Evolutionary conservation across 2,888 invertebrate genomes (phyloP), one percentile per base, ranked within the genome.

Genomic region (Lithosia quadra): DNA sequence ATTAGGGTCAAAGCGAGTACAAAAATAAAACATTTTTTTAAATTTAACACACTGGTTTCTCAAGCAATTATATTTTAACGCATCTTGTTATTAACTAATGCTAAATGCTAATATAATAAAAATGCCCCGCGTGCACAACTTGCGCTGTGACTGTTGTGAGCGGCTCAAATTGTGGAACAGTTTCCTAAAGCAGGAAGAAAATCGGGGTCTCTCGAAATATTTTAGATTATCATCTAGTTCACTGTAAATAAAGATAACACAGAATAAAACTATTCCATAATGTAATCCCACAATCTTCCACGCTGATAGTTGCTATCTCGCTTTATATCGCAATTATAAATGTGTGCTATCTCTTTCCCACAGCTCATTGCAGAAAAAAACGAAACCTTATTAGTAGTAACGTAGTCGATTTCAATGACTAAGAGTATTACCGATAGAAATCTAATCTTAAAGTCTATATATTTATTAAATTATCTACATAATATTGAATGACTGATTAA

Each of bases 251-350:
- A 33, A 49, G 33, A 53, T 49, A 28, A 63, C 49, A 33, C 33
- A 21, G 24, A 60, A 60, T n/a, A 24, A 60, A 24, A 39, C 39
- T 39, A 60, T 60, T 39, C 36, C 15, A 62, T 39, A 49, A 63
- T 63, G 43, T 63, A 33, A 63, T 63, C 53, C 62, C 15, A 49
- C 49, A 49, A n/a, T 63, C 15, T 55, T 63, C 10, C 2, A 58
- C 24, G 18, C 9, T 28, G 58, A 34, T 39, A 22, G 55, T 63
- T 55, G 55, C 53, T 34, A 53, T 63, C 63, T 55, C 15, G 55
- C 55, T 61, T 43, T 24, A 49, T 10, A 63, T 33, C 63, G 24
- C 55, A 34, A 63, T 53, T 53, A 53, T 2, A n/a, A 49, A 10
- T 10, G 33, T 58, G 15, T 11, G 18, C 55, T 13, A 22, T 33